phyloP scores from a whole-genome alignment of 2,888 invertebrate genomes.

The Mactromeris polynyma region DNA sequence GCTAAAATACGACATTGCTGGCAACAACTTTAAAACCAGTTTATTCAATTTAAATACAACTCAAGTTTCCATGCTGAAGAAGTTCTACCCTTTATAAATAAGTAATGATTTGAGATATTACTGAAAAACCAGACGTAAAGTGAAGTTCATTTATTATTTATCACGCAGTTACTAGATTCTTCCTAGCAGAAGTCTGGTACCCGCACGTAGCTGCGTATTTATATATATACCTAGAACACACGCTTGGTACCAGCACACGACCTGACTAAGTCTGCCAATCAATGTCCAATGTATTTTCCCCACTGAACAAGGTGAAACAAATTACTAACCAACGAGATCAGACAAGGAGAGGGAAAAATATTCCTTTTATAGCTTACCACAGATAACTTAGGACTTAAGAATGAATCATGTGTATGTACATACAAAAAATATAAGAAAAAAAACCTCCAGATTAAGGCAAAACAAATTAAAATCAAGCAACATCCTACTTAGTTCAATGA shows the following conservation, averaged over 20 bases:
- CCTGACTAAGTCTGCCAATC: conserved; percentile 32
- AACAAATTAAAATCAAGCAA: background rate
- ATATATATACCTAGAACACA: background rate
- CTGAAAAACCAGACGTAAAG: background rate
- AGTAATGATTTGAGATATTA: background rate
- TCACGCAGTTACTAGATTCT: background rate
- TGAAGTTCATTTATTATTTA: conserved; percentile 19
- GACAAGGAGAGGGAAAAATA: conserved; percentile 32
- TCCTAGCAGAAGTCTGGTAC: background rate
- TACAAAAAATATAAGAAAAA: background rate
- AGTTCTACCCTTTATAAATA: conserved; percentile 4
- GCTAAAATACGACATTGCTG: no score
- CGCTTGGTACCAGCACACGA: background rate
- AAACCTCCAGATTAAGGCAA: background rate
- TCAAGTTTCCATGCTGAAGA: background rate
- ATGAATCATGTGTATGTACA: background rate
- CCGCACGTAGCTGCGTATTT: background rate
- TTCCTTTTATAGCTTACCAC: background rate
- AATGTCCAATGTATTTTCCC: conserved; percentile 41
- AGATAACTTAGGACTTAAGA: background rate
- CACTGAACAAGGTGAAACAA: conserved; percentile 45
- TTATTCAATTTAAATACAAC: conserved; percentile 2
- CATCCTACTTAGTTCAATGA: background rate
- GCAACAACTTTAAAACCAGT: background rate
- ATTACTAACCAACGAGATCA: conserved; percentile 49